Percentiles rank a stretch among this genome's conserved stretches.
phyloP scores from a whole-genome alignment of 1,140 invertebrate genomes.

The Caerostris darwini region DNA sequence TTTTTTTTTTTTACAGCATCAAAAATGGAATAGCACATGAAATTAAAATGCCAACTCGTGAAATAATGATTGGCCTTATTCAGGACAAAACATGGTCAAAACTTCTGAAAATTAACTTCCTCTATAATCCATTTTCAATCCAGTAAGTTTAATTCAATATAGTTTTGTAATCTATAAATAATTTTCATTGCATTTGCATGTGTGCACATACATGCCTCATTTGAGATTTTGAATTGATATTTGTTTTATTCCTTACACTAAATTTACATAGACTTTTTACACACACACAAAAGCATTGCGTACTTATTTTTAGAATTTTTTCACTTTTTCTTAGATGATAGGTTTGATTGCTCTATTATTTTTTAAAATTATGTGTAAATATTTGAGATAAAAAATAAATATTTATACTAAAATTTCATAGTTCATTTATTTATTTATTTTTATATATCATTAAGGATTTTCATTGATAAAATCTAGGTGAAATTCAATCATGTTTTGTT shows the following conservation, averaged over 20 bases:
- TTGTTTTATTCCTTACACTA: neutral
- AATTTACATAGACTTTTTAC: neutral
- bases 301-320: neutral
- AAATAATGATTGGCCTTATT: conserved; percentile 36
- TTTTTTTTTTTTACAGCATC: conserved; percentile 12
- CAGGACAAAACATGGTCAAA: conserved; percentile 44
- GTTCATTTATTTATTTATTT: neutral
- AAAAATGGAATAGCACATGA: conserved; percentile 72
- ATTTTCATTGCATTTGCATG: neutral
- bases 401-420: neutral
- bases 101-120: conserved; percentile 39
- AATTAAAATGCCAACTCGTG: conserved; percentile 11
- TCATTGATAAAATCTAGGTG: too few relatives aligned
- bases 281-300: neutral
- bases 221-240: neutral
- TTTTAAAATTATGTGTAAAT: too few relatives aligned
- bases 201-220: neutral
- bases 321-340: neutral
- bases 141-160: conserved; percentile 59
- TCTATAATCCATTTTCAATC: conserved; percentile 63
- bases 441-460: neutral
- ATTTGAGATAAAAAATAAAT: too few relatives aligned
- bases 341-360: too few relatives aligned
- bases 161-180: neutral
- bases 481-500: too few relatives aligned